phyloP scores from a whole-genome alignment of 2,888 invertebrate genomes.

The Drosophila meridionalis region DNA sequence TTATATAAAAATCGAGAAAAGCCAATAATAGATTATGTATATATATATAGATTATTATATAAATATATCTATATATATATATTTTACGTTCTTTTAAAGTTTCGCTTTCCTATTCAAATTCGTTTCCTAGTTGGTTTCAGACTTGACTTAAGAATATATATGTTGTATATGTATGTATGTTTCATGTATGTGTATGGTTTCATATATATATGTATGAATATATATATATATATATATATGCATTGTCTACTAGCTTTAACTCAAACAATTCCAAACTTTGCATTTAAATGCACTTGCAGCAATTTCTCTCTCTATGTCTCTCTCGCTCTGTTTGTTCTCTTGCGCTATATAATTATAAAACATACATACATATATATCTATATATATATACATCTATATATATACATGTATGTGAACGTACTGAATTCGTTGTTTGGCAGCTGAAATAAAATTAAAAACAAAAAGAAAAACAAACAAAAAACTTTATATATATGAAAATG shows the following conservation, averaged over 20 bases:
- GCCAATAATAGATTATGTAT: background rate
- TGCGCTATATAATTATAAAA: slow-evolving; percentile 5
- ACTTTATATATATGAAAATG: slow-evolving; percentile 17
- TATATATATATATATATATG: background rate
- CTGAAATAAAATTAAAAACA: slow-evolving; percentile 35
- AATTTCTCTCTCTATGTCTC: slow-evolving; percentile 3
- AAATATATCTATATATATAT: background rate
- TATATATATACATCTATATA: slow-evolving; percentile 17
- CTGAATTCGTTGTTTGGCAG: slow-evolving; percentile 45
- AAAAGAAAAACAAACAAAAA: slow-evolving; percentile 24
- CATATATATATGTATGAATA: slow-evolving; percentile 14
- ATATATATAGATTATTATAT: background rate
- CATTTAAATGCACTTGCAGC: slow-evolving; percentile 34
- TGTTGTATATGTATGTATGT: slow-evolving; percentile 17
- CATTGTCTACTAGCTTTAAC: slow-evolving; percentile 8
- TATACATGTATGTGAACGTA: slow-evolving; percentile 32
- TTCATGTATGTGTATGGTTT: slow-evolving; percentile 24
- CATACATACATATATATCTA: slow-evolving; percentile 19
- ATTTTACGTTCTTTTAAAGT: background rate
- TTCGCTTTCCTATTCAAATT: background rate
- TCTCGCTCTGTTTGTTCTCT: background rate
- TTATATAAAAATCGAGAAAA: background rate
- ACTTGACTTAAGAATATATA: slow-evolving; percentile 13
- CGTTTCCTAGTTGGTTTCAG: slow-evolving; percentile 36
- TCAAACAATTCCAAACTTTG: slow-evolving; percentile 52